A percentile compares a stretch with the other conserved stretches of the same genome.
These are phyloP conservation scores for Drosophila arawakana DNA, from an alignment of 1,140 invertebrate species.

Conservation along the genomic window DNA sequence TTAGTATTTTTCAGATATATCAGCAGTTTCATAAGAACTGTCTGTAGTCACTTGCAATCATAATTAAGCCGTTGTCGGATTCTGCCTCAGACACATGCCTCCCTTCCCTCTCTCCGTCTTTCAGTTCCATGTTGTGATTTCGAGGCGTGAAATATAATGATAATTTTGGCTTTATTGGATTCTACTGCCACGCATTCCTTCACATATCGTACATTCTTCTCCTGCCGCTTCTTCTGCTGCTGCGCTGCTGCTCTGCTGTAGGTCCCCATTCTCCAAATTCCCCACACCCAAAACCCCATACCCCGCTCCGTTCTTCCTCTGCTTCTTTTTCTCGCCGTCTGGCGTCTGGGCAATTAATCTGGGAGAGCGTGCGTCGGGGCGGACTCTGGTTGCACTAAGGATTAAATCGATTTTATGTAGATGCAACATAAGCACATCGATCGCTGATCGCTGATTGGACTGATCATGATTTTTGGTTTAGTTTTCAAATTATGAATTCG, in stretches of 20 bases:
- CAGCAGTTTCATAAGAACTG: slow-evolving; percentile 19
- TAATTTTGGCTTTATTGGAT: slow-evolving; percentile 83
- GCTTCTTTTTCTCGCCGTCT: slow-evolving; percentile 27
- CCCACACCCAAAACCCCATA: slow-evolving; percentile 3
- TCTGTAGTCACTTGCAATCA: slow-evolving; percentile 17
- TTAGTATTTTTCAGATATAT: slow-evolving; percentile 20
- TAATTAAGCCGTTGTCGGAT: slow-evolving; percentile 75
- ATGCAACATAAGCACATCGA: slow-evolving; percentile 40
- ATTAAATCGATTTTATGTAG: slow-evolving; percentile 80
- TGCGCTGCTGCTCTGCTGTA: slow-evolving; percentile 77
- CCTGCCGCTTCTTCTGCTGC: slow-evolving; percentile 26
- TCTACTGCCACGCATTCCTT: slow-evolving; percentile 52
- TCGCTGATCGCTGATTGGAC: slow-evolving; percentile 14
- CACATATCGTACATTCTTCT: slow-evolving; percentile 25
- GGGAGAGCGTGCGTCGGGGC: slow-evolving; percentile 66
- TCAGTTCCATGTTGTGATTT: slow-evolving; percentile 62
- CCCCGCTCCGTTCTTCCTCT: neutral
- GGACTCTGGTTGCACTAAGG: slow-evolving; percentile 49
- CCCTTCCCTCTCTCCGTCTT: neutral
- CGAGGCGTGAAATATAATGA: slow-evolving; percentile 83
- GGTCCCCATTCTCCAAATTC: slow-evolving; percentile 51
- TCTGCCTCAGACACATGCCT: slow-evolving; percentile 10
- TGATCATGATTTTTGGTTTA: slow-evolving; percentile 66
- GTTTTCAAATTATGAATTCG: slow-evolving; percentile 61
- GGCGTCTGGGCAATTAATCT: slow-evolving; percentile 74